Percentiles rank a stretch among this genome's conserved stretches.
Conservation (phyloP, 2,888 invertebrate species). For the Drosophila recens region DNA sequence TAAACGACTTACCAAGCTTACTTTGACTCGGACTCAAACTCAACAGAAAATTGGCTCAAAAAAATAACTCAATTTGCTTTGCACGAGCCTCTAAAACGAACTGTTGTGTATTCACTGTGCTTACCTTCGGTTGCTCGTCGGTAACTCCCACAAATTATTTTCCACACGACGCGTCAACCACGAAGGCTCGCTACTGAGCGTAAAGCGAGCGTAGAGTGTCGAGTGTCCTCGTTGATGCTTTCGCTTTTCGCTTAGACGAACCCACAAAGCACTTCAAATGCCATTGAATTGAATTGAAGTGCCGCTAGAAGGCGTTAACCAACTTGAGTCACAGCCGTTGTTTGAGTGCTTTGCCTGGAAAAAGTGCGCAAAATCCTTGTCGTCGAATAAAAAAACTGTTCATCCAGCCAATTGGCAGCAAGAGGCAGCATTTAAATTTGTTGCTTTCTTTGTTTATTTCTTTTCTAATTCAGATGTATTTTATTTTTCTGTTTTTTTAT, state of each 20-base stretch:
- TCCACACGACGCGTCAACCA: constrained; percentile 38
- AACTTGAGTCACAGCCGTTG: constrained; percentile 54
- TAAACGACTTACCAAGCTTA: constrained; percentile 9
- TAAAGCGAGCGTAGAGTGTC: constrained; percentile 13
- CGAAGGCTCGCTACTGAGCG: constrained; percentile 17
- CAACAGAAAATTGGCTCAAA: constrained; percentile 54
- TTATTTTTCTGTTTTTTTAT: constrained; percentile 7
- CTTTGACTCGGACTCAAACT: constrained; percentile 59
- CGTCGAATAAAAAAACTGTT: constrained; percentile 75
- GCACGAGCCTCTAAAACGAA: constrained; percentile 50
- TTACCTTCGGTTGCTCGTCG: constrained; percentile 52
- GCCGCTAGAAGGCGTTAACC: constrained; percentile 77
- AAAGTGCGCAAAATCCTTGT: constrained; percentile 80
- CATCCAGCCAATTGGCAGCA: constrained; percentile 65
- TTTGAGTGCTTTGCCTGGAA: constrained; percentile 61
- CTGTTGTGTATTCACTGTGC: constrained; percentile 1
- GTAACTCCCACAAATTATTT: constrained; percentile 64
- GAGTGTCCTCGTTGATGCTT: constrained; percentile 43
- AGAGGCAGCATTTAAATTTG: constrained; percentile 24
- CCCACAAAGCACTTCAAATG: constrained; percentile 72
- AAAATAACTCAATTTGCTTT: constrained; percentile 72
- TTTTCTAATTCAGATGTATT: constrained; percentile 36
- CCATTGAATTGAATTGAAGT: constrained; percentile 66
- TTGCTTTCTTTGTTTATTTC: constrained; percentile 12
- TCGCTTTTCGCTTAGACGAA: constrained; percentile 73